Conservation (phyloP, 30 jellyfish, hydroid and myxozoan species). For the Hydractinia echinata region DNA sequence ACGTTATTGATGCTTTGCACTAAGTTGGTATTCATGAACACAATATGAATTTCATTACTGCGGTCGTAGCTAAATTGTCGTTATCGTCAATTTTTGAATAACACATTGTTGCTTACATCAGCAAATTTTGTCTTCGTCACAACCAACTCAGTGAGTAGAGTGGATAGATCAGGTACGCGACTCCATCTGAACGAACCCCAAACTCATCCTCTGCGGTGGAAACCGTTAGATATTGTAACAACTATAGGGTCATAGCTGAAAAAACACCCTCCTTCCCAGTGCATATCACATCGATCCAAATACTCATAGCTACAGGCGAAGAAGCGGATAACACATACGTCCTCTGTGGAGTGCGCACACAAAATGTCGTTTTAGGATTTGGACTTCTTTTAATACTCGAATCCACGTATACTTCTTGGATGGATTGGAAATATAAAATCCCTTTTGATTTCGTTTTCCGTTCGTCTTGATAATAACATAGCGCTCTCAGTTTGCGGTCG, state of each 20-base stretch:
- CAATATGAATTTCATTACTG: too few species aligned
- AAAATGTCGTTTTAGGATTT: constrained; percentile 79
- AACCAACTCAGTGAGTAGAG: too few species aligned
- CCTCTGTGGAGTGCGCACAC: constrained; percentile 93
- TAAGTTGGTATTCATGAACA: too few species aligned
- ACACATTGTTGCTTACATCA: too few species aligned
- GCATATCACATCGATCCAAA: constrained; percentile 91
- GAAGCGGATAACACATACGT: constrained; percentile 78
- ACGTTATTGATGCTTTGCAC: too few species aligned
- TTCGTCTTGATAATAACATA: constrained; percentile 94
- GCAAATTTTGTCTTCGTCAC: too few species aligned
- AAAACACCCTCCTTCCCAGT: constrained; percentile 97
- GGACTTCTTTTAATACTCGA: constrained; percentile 85
- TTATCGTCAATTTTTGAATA: too few species aligned
- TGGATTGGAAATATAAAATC: constrained; percentile 82
- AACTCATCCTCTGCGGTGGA: background rate
- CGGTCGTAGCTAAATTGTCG: too few species aligned
- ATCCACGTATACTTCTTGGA: constrained; percentile 96
- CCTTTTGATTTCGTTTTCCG: constrained; percentile 84
- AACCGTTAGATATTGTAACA: background rate
- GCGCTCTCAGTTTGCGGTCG: constrained; percentile 93
- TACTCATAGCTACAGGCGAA: constrained; percentile 94
- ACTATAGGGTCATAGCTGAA: constrained; percentile 27
- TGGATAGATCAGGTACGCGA: background rate
- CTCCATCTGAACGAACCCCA: background rate